phyloP scores from a whole-genome alignment of 2,113 vertebrate genomes.

The Plecturocebus donacophilus region DNA sequence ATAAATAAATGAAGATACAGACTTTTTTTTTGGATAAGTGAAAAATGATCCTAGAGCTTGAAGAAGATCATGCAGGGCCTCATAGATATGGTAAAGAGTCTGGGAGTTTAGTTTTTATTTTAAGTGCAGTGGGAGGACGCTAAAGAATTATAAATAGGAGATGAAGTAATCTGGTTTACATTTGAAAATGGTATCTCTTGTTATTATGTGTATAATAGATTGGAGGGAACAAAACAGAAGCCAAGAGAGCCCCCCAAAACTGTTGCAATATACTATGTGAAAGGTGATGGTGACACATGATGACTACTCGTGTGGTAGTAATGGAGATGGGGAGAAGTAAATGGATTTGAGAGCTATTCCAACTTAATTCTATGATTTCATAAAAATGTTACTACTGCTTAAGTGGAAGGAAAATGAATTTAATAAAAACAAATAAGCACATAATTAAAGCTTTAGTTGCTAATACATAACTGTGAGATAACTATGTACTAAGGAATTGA shows the following conservation, averaged over 20 bases:
- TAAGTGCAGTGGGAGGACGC: background rate
- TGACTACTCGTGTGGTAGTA: background rate
- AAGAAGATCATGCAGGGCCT: background rate
- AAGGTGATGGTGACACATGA: background rate
- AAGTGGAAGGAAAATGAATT: conserved; percentile 2
- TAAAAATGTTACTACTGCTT: background rate
- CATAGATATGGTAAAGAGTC: background rate
- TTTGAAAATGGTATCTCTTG: background rate
- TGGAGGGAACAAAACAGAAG: background rate
- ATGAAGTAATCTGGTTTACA: background rate
- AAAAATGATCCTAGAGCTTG: background rate
- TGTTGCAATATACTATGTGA: background rate
- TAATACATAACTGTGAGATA: background rate
- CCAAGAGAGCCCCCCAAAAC: background rate
- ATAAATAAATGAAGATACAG: background rate
- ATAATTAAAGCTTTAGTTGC: background rate
- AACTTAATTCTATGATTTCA: background rate
- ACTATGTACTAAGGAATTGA: background rate
- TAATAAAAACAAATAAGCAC: background rate
- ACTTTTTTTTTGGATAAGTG: background rate
- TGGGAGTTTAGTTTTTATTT: background rate
- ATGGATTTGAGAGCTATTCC: conserved; percentile 51
- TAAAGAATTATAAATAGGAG: background rate
- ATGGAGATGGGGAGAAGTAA: background rate
- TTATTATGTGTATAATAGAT: background rate